Evolutionary conservation across 2,797 vertebrate species (phyloP).

Genomic region (Tokudaia muenninki): DNA sequence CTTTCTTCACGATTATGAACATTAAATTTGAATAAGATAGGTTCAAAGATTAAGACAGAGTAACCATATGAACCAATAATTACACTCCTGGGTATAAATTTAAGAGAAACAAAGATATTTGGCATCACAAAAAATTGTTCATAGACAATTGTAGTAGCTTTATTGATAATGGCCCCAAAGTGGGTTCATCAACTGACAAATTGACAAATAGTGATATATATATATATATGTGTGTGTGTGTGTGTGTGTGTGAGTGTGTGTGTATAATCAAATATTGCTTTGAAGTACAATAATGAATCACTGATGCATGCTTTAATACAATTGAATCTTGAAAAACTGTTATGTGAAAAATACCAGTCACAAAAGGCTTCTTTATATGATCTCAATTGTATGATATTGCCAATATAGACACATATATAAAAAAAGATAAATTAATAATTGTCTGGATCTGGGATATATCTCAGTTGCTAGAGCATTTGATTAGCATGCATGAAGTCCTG

Average conservation of each 20-base stretch:
- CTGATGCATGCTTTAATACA: background rate
- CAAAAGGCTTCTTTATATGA: background rate
- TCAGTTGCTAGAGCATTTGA: background rate
- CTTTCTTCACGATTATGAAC: conserved; percentile 1
- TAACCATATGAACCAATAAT: conserved; percentile 4
- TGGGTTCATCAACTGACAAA: conserved; percentile 1
- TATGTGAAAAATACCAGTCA: conserved; percentile 25
- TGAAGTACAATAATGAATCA: conserved; percentile 28
- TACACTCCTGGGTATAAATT: background rate
- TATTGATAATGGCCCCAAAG: conserved; percentile 7
- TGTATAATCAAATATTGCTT: conserved; percentile 16
- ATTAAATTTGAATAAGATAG: conserved; percentile 47
- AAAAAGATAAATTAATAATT: conserved; percentile 19
- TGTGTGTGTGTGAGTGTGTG: too few relatives aligned
- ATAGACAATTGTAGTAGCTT: background rate
- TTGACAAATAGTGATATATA: background rate
- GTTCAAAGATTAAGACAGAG: conserved; percentile 29
- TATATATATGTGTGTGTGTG: background rate
- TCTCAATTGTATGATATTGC: conserved; percentile 1
- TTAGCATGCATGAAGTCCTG: background rate
- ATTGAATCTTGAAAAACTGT: conserved; percentile 27
- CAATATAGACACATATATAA: background rate
- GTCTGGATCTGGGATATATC: background rate
- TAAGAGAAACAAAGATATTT: conserved; percentile 33
- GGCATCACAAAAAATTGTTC: conserved; percentile 10